These are phyloP conservation scores for Agraylea sexmaculata DNA, from an alignment of 1,140 invertebrate genomes.

Conservation along the genomic window DNA sequence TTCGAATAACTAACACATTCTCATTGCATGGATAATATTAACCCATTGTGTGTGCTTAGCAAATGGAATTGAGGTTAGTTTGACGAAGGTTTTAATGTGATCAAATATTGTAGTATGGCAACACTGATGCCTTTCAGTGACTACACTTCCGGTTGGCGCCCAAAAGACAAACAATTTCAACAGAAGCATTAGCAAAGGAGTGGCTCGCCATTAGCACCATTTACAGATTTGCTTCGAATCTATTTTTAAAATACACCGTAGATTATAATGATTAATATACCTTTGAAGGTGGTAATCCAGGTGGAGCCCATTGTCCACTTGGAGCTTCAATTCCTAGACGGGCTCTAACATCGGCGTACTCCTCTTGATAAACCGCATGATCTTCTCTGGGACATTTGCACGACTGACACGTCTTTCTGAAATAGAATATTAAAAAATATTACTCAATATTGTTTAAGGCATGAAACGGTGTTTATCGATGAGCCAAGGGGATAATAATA, in stretches of 20 bases:
- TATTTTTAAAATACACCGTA: background rate
- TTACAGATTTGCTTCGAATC: background rate
- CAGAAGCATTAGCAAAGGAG: slow-evolving; percentile 1
- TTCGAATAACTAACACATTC: too few relatives aligned
- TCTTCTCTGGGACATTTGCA: slow-evolving; percentile 79
- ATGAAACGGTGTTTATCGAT: too few relatives aligned
- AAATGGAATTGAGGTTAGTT: too few relatives aligned
- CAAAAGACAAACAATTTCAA: slow-evolving; percentile 5
- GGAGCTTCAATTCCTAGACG: slow-evolving; percentile 60
- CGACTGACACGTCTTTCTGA: slow-evolving; percentile 72
- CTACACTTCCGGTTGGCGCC: slow-evolving; percentile 57
- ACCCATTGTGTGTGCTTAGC: too few relatives aligned
- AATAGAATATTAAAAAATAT: slow-evolving; percentile 20
- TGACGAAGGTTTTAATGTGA: too few relatives aligned
- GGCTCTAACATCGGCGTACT: slow-evolving; percentile 69
- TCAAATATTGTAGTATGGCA: too few relatives aligned
- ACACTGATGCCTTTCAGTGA: slow-evolving; percentile 56
- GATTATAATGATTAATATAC: slow-evolving; percentile 30
- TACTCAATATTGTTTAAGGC: too few relatives aligned
- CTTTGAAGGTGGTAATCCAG: slow-evolving; percentile 54
- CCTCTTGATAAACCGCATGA: slow-evolving; percentile 81
- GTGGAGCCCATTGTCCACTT: slow-evolving; percentile 56
- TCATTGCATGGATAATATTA: too few relatives aligned
- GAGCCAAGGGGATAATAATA: too few relatives aligned
- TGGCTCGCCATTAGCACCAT: background rate